These are phyloP conservation scores for Peromyscus californicus DNA, from an alignment of 2,113 vertebrate genomes.

Conservation along the genomic window DNA sequence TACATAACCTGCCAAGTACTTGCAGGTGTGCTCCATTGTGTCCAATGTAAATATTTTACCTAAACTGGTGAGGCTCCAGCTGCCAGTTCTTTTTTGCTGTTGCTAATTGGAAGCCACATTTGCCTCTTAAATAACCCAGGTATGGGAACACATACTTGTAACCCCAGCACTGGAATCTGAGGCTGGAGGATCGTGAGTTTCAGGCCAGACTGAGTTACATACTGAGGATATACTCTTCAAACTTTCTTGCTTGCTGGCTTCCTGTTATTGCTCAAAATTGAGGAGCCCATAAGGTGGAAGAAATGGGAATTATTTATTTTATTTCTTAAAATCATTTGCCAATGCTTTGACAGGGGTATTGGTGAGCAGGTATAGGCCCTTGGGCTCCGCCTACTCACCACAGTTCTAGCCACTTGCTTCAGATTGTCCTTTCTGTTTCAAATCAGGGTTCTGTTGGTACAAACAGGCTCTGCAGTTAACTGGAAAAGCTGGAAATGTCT, in stretches of 20 bases:
- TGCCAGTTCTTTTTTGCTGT: background rate
- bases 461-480: background rate
- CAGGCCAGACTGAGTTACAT: background rate
- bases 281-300: background rate
- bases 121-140: background rate
- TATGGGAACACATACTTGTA: background rate
- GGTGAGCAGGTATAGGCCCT: background rate
- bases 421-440: conserved; percentile 39
- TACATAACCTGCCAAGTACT: background rate
- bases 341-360: background rate
- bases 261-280: background rate
- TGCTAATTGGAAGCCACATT: background rate
- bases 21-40: background rate
- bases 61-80: background rate
- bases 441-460: background rate
- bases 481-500: background rate
- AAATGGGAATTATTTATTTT: background rate
- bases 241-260: conserved; percentile 23
- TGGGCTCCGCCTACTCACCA: background rate
- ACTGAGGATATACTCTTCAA: background rate
- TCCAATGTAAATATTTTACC: background rate
- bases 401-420: background rate
- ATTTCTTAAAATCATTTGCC: background rate
- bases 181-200: background rate
- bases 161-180: background rate